Percentiles rank a stretch among this genome's conserved stretches.
phyloP scores from a whole-genome alignment of 92 coral and sea anemone genomes.

The Parazoanthus swiftii region DNA sequence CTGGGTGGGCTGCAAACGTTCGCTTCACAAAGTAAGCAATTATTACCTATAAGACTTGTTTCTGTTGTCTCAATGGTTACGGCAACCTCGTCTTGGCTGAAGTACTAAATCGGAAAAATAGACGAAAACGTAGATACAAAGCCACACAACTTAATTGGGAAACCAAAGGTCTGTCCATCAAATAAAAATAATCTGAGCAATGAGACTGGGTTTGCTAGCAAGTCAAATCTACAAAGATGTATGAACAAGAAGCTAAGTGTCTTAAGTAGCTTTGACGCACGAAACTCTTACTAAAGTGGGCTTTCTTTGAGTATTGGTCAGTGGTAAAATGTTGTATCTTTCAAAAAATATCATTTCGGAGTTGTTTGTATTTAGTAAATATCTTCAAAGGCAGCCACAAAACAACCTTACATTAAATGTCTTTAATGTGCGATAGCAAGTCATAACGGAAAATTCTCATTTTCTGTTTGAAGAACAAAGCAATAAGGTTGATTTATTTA shows the following conservation, averaged over 20 bases:
- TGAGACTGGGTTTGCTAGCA: not conserved
- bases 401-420: too few species aligned
- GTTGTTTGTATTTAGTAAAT: too few species aligned
- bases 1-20: not conserved
- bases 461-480: too few species aligned
- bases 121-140: not conserved
- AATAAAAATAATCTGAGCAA: not conserved
- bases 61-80: constrained; percentile 71
- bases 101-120: constrained; percentile 45
- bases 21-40: not conserved
- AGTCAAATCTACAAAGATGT: not conserved
- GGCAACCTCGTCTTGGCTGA: constrained; percentile 66
- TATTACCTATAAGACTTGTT: constrained; percentile 61
- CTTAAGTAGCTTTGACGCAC: too few species aligned
- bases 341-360: too few species aligned
- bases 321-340: not conserved
- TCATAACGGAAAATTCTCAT: too few species aligned
- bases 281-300: too few species aligned
- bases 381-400: too few species aligned
- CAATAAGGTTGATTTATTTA: too few species aligned
- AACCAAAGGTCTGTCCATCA: not conserved
- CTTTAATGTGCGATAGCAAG: too few species aligned
- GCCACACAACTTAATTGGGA: not conserved
- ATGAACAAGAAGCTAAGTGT: not conserved
- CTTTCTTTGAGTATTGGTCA: too few species aligned